Percentiles rank a stretch among this genome's conserved stretches.
Conservation (phyloP, 1,140 invertebrate genomes). For the Orchesella cincta region DNA sequence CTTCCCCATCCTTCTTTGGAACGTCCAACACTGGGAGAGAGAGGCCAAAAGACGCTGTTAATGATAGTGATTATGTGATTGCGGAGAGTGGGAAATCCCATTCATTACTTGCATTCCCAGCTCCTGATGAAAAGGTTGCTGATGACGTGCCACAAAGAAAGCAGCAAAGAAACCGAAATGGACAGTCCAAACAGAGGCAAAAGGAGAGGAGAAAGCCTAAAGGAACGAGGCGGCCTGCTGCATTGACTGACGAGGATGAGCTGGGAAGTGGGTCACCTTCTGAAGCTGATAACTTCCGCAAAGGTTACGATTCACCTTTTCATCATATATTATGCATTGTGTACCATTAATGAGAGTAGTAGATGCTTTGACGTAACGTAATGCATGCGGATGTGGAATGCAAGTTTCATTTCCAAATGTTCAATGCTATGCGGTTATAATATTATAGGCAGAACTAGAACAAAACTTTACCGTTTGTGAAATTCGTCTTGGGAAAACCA, state of each 20-base stretch:
- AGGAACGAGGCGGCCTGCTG: background rate
- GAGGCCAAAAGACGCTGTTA: background rate
- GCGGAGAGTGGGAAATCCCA: slow-evolving; percentile 4
- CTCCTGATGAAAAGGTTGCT: background rate
- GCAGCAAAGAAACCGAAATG: background rate
- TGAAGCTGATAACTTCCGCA: background rate
- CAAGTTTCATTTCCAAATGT: no score
- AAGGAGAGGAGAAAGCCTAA: slow-evolving; percentile 12
- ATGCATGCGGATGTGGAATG: no score
- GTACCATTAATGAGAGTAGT: background rate
- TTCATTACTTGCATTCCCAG: background rate
- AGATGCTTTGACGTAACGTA: no score
- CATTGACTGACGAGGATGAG: slow-evolving; percentile 2
- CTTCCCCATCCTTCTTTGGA: background rate
- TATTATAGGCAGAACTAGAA: no score
- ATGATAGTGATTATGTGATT: slow-evolving; percentile 18
- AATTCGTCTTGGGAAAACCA: no score
- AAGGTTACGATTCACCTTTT: background rate
- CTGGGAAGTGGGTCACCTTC: slow-evolving; percentile 11
- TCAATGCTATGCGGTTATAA: no score
- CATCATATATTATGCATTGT: background rate
- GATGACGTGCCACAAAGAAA: background rate
- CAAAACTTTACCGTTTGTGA: no score
- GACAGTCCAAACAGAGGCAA: background rate
- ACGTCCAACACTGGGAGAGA: background rate